Evolutionary conservation across 2,113 vertebrate species (phyloP).

Genomic region (Epinephelus moara): DNA sequence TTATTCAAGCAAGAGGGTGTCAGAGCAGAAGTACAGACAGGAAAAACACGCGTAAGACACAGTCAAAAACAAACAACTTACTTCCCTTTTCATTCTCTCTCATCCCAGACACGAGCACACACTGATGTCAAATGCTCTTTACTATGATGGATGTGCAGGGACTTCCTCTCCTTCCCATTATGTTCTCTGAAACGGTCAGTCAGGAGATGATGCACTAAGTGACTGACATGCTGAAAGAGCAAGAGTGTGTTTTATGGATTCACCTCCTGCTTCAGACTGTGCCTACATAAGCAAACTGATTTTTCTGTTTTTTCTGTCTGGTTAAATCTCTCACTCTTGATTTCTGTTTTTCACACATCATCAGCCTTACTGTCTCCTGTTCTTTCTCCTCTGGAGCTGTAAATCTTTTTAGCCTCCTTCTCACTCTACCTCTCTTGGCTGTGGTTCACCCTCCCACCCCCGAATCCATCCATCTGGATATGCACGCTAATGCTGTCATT

Average conservation of each 20-base stretch:
- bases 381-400: slow-evolving; percentile 28
- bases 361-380: slow-evolving; percentile 14
- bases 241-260: slow-evolving; percentile 28
- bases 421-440: slow-evolving; percentile 24
- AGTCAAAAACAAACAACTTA: slow-evolving; percentile 49
- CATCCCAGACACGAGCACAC: neutral
- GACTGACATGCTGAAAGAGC: slow-evolving; percentile 32
- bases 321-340: neutral
- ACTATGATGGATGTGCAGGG: slow-evolving; percentile 27
- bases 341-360: slow-evolving; percentile 25
- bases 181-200: slow-evolving; percentile 34
- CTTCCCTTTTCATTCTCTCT: slow-evolving; percentile 25
- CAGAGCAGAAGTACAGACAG: slow-evolving; percentile 48
- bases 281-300: slow-evolving; percentile 22
- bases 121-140: slow-evolving; percentile 30
- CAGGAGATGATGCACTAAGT: slow-evolving; percentile 37
- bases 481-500: slow-evolving; percentile 77
- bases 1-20: slow-evolving; percentile 63
- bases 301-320: slow-evolving; percentile 19
- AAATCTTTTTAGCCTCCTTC: slow-evolving; percentile 52
- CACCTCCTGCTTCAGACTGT: slow-evolving; percentile 13
- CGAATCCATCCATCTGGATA: slow-evolving; percentile 68
- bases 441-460: slow-evolving; percentile 41
- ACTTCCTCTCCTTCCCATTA: slow-evolving; percentile 57
- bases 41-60: slow-evolving; percentile 38